A percentile compares a stretch with the other conserved stretches of the same genome.
phyloP scores from a whole-genome alignment of 2,113 vertebrate genomes.

The Lasiurus cinereus region DNA sequence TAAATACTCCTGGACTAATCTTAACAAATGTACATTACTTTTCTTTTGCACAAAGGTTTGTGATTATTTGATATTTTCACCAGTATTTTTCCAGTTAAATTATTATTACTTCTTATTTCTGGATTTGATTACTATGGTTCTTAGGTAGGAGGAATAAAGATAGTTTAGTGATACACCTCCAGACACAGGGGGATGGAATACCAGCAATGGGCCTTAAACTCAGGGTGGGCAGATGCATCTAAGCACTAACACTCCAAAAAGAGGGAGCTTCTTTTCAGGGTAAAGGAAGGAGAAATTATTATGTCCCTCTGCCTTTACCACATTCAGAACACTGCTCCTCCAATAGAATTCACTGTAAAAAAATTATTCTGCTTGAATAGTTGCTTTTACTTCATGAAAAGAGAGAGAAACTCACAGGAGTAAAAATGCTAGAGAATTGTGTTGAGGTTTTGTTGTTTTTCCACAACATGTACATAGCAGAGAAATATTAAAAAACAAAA shows the following conservation, averaged over 20 bases:
- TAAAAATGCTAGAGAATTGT: neutral
- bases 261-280: neutral
- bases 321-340: neutral
- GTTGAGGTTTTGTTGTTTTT: neutral
- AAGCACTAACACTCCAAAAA: neutral
- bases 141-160: neutral
- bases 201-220: neutral
- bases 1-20: neutral
- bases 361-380: neutral
- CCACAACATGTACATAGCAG: neutral
- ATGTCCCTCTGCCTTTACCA: neutral
- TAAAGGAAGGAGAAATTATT: neutral
- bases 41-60: neutral
- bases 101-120: neutral
- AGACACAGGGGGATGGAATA: neutral
- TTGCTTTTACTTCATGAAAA: constrained; percentile 19
- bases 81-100: neutral
- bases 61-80: constrained; percentile 4
- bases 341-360: neutral
- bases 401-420: neutral
- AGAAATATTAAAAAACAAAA: neutral
- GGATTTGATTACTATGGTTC: neutral
- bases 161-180: neutral
- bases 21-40: neutral
- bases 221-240: neutral